phyloP scores from a whole-genome alignment of 2,888 invertebrate genomes.

The Eupithecia subumbrata region DNA sequence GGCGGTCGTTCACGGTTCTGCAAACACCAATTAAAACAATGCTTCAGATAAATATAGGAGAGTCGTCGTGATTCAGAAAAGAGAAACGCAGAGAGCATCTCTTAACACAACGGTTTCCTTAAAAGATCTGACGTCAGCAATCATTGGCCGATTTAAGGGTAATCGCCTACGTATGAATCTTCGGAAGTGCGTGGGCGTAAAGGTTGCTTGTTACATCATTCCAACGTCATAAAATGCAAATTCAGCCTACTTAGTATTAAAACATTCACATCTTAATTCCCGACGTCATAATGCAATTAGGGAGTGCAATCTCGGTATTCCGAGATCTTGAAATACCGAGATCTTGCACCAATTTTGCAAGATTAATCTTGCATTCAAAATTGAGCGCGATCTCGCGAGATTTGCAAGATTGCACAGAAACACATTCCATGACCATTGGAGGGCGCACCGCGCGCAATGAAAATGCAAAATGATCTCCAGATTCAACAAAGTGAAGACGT shows the following conservation, averaged over 20 bases:
- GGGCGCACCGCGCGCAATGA: too few species aligned
- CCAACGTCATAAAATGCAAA: slow-evolving; percentile 47
- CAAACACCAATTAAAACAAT: slow-evolving; percentile 13
- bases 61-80: slow-evolving; percentile 15
- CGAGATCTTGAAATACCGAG: too few species aligned
- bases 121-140: slow-evolving; percentile 48
- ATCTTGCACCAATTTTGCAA: too few species aligned
- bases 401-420: too few species aligned
- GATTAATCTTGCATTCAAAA: too few species aligned
- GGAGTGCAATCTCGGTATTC: too few species aligned
- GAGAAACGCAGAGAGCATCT: slow-evolving; percentile 21
- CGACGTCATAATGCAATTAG: slow-evolving; percentile 45
- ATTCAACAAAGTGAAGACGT: too few species aligned
- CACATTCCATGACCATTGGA: too few species aligned
- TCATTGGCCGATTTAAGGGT: slow-evolving; percentile 65
- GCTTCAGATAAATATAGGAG: slow-evolving; percentile 8
- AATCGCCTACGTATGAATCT: slow-evolving; percentile 56
- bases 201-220: slow-evolving; percentile 73
- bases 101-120: slow-evolving; percentile 11
- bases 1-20: slow-evolving; percentile 9
- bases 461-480: too few species aligned
- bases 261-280: slow-evolving; percentile 35
- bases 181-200: slow-evolving; percentile 68
- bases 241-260: slow-evolving; percentile 35
- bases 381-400: too few species aligned